Evolutionary conservation across 2,888 invertebrate genomes (phyloP).

Genomic region (Apomyelois bistriatella): DNA sequence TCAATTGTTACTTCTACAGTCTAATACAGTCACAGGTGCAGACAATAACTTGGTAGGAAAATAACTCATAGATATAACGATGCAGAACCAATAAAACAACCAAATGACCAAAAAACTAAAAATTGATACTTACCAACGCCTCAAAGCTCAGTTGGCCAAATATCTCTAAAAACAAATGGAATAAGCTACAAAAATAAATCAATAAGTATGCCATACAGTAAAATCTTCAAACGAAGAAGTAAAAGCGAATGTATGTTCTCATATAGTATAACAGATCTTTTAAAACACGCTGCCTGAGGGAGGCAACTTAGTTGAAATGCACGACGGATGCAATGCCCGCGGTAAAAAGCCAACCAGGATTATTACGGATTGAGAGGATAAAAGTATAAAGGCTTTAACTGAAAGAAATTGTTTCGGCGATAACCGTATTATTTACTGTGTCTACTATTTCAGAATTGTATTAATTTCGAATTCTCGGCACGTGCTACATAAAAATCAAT

Average conservation of each 20-base stretch:
- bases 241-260: neutral
- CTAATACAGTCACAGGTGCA: no score
- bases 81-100: no score
- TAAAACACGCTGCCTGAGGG: neutral
- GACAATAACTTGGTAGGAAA: no score
- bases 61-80: no score
- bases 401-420: slow-evolving; percentile 6
- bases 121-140: no score
- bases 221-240: neutral
- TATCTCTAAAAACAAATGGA: no score
- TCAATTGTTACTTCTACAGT: no score
- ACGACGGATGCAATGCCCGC: slow-evolving; percentile 1
- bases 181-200: no score
- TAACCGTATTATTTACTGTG: neutral
- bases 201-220: neutral
- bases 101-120: no score
- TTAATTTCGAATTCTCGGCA: neutral
- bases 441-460: neutral
- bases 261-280: neutral
- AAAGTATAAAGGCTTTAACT: slow-evolving; percentile 4
- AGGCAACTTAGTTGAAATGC: slow-evolving; percentile 10
- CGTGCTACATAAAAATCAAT: neutral
- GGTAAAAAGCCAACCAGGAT: slow-evolving; percentile 9
- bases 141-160: no score
- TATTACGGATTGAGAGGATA: slow-evolving; percentile 3